phyloP scores from a whole-genome alignment of 2,797 vertebrate species.

The Leptoclinus maculatus region DNA sequence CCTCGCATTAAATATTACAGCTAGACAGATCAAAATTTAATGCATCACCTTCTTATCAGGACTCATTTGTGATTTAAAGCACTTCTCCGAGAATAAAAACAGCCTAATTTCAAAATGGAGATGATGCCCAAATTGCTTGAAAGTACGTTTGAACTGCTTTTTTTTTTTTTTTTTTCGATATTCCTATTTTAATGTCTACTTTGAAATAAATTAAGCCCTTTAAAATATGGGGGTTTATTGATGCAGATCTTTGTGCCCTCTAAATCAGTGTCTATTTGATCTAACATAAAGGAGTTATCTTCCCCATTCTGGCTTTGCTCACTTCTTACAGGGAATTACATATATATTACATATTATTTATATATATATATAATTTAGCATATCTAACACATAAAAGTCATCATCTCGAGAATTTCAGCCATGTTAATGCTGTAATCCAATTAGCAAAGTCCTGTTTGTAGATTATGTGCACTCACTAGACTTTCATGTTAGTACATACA shows the following conservation, averaged over 20 bases:
- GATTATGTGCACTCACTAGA: conserved; percentile 21
- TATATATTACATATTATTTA: background rate
- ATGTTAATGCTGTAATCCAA: conserved; percentile 46
- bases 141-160: conserved; percentile 29
- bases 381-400: conserved; percentile 40
- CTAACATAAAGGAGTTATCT: conserved; percentile 47
- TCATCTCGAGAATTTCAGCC: conserved; percentile 35
- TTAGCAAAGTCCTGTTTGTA: conserved; percentile 44
- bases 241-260: conserved; percentile 55
- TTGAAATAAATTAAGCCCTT: conserved; percentile 58
- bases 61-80: conserved; percentile 68
- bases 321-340: conserved; percentile 20
- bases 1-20: conserved; percentile 61
- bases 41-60: conserved; percentile 61
- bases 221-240: conserved; percentile 53
- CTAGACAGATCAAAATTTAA: conserved; percentile 61
- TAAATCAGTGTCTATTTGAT: conserved; percentile 54
- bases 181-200: conserved; percentile 56
- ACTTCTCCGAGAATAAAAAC: conserved; percentile 56
- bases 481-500: conserved; percentile 23
- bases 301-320: conserved; percentile 9
- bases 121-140: conserved; percentile 43
- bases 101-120: conserved; percentile 48
- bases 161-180: conserved; percentile 27
- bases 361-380: background rate